These are phyloP conservation scores for Semnopithecus entellus DNA, from an alignment of 2,113 vertebrate species.

Conservation along the genomic window DNA sequence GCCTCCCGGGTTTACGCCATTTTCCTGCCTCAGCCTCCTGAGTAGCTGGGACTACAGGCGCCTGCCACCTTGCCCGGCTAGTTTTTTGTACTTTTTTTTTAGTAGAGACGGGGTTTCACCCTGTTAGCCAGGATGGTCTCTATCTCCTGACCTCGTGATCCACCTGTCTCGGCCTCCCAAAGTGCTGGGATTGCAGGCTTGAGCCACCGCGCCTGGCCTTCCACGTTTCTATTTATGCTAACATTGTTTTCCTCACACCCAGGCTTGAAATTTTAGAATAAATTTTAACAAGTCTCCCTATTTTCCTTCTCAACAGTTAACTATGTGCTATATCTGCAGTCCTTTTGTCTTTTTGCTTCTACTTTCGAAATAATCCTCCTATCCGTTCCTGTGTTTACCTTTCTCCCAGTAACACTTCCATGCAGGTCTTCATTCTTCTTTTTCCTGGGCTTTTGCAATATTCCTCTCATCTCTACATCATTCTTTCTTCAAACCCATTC, in stretches of 20 bases:
- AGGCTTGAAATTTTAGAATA: neutral
- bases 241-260: neutral
- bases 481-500: neutral
- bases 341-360: neutral
- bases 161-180: too few relatives aligned
- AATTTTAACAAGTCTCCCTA: neutral
- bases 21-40: too few relatives aligned
- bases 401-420: neutral
- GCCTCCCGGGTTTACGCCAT: too few relatives aligned
- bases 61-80: too few relatives aligned
- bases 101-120: too few relatives aligned
- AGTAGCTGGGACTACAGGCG: too few relatives aligned
- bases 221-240: neutral
- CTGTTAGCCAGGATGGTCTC: too few relatives aligned
- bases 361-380: neutral
- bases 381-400: neutral
- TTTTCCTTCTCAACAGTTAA: neutral
- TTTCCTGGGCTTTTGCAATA: neutral
- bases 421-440: neutral
- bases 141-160: too few relatives aligned
- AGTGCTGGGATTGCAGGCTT: too few relatives aligned
- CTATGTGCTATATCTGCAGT: neutral
- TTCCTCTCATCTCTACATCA: neutral
- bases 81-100: too few relatives aligned
- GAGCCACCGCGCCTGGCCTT: neutral